Conservation (phyloP, 2,113 vertebrate genomes). For the Apeltes quadracus region DNA sequence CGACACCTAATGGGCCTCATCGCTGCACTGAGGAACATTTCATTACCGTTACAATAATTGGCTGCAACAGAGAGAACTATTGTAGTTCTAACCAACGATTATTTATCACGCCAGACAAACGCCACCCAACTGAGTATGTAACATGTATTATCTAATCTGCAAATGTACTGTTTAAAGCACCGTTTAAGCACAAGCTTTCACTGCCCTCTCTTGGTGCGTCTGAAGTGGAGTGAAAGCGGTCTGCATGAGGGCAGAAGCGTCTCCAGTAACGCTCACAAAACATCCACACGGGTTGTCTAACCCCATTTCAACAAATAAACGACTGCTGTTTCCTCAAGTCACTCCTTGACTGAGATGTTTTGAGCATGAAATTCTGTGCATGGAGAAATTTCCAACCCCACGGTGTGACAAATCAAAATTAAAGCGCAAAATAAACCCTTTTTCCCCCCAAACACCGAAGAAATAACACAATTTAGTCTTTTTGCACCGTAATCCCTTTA, state of each 20-base stretch:
- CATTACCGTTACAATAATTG: background rate
- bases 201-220: background rate
- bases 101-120: background rate
- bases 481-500: background rate
- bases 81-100: background rate
- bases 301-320: background rate
- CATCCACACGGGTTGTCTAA: background rate
- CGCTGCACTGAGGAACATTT: background rate
- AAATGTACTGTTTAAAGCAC: background rate
- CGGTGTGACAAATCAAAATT: background rate
- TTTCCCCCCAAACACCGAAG: background rate
- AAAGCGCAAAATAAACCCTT: background rate
- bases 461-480: background rate
- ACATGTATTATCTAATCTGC: background rate
- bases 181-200: background rate
- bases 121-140: background rate
- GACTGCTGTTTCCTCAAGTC: background rate
- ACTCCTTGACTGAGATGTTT: background rate
- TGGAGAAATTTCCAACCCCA: constrained; percentile 1
- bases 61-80: background rate
- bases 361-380: background rate
- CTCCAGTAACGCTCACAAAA: background rate
- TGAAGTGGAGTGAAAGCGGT: background rate
- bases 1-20: background rate
- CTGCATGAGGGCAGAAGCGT: too few species aligned